A percentile compares a stretch with the other conserved stretches of the same genome.
Conservation (phyloP, 2,113 vertebrate genomes). For the Myrmecobius fasciatus region DNA sequence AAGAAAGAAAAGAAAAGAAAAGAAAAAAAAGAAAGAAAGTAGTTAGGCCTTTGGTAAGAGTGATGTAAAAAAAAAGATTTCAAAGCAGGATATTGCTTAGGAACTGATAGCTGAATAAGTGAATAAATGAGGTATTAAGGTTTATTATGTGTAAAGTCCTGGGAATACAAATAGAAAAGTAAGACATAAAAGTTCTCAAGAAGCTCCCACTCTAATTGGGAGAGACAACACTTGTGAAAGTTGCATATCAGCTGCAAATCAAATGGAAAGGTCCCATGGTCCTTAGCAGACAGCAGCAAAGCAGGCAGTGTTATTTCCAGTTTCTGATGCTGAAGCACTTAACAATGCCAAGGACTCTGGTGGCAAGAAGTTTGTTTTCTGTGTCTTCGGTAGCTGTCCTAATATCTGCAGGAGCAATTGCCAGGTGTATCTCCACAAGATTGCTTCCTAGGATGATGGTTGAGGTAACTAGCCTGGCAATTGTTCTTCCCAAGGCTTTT, state of each 20-base stretch:
- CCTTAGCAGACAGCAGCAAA: not conserved
- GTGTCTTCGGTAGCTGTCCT: not conserved
- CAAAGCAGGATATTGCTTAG: not conserved
- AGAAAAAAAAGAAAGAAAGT: too few species aligned
- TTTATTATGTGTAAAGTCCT: not conserved
- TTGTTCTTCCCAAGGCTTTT: not conserved
- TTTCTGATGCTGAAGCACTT: not conserved
- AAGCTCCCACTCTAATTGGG: not conserved
- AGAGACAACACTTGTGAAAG: not conserved
- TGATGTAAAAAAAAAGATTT: not conserved
- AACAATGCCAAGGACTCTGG: not conserved
- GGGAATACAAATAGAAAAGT: not conserved
- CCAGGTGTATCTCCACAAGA: not conserved
- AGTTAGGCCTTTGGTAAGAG: not conserved
- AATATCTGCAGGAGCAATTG: not conserved
- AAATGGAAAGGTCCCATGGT: not conserved
- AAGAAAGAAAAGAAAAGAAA: too few species aligned
- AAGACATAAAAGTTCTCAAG: not conserved
- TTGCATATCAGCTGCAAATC: not conserved
- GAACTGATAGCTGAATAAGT: not conserved
- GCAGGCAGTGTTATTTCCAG: not conserved
- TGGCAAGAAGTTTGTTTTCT: not conserved
- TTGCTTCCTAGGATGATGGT: not conserved
- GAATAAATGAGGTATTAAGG: not conserved
- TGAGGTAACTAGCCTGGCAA: not conserved